Evolutionary conservation across 2,888 invertebrate species (phyloP), one percentile per base, ranked within the genome.

Genomic region (Hypselothyrea guttata): DNA sequence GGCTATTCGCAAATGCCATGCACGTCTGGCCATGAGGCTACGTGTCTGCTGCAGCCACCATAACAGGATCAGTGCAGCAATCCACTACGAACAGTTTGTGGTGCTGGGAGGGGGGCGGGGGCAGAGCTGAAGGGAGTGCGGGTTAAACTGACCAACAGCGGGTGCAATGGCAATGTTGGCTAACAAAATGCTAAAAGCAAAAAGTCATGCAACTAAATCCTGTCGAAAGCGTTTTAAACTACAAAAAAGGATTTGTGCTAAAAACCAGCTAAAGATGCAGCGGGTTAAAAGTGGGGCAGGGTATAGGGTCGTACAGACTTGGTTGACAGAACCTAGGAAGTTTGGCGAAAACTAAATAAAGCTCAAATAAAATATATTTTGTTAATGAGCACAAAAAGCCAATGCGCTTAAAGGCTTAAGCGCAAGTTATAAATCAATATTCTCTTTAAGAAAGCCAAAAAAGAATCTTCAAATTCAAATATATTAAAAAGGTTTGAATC

Each of bases 141-240:
- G 27, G 44, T 9, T 12, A 27, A 11, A 30, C 41, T 52, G 66
- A 70, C 66, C 69, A 60, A 28, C 35, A 30, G 15, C 16, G 16
- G 16, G 38, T 18, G 7, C 45, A 68, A 45, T 47, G 51, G 64
- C 64, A 76, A 65, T 67, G 65, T 71, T 57, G 40, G 64, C 64
- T 18, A 34, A 4, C 55, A 61, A 71, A 70, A 75, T 72, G 70
- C 47, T 75, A 69, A 83, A 68, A 75, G 84, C 70, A 72, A 79
- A 83, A 71, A 77, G 75, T 82, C 73, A 78, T 82, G 75, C 78
- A 75, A 84, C 84, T 81, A 77, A 81, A 84, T 81, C 77, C 77
- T 70, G 73, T 75, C 71, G 67, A 81, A 81, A 83, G 64, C 81
- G 75, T 79, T 81, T 81, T 84, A 77, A 81, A 65, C 77, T 75